Evolutionary conservation across 1,140 invertebrate species (phyloP), one percentile per base, ranked within the genome.

Genomic region (Nautilus pompilius): DNA sequence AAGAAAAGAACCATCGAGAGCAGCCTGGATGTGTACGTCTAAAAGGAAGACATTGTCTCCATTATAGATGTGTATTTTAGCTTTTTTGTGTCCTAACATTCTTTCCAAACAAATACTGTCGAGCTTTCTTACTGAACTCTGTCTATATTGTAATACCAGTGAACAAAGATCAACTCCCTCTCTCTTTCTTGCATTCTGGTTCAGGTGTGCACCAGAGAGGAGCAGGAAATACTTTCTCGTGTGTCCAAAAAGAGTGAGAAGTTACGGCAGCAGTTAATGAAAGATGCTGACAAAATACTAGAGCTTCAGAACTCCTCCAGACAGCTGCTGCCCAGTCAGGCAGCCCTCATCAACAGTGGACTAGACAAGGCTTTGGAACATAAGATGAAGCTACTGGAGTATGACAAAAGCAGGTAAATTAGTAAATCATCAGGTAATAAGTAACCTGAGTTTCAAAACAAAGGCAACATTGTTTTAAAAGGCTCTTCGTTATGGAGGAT

Each of bases 321-420:
- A 58, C 62, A 65, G 48, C 41, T 57, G 29, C 55, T 72, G 20
- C 66, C 72, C 10, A 62, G 51, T 33, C 22, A 60, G 29, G 45
- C 46, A 26, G 46, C 46, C 8, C 63, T 63, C 32, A 63, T 69
- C 46, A 56, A 74, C 22, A 62, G 72, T 2, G 71, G 71, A n/a
- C 70, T 83, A 64, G 87, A 90, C 58, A 86, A 88, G 67, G 94
- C 93, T 0, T 58, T 94, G 10, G 87, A 89, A 63, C 90, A 93
- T 61, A 88, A 93, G 65, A 89, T 96, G 72, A 88, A 87, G 63
- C 84, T 98, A 41, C 79, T 98, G 33, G 92, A 96, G 76, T 96
- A 88, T 85, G 93, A 98, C 81, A 85, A 87, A 63, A 92, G 90
- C 54, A 89, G 89, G 90, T 91, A 83, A 61, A 60, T 61, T 32